These are phyloP conservation scores for Hedya salicella DNA, from an alignment of 2,888 invertebrate genomes.

Conservation along the genomic window DNA sequence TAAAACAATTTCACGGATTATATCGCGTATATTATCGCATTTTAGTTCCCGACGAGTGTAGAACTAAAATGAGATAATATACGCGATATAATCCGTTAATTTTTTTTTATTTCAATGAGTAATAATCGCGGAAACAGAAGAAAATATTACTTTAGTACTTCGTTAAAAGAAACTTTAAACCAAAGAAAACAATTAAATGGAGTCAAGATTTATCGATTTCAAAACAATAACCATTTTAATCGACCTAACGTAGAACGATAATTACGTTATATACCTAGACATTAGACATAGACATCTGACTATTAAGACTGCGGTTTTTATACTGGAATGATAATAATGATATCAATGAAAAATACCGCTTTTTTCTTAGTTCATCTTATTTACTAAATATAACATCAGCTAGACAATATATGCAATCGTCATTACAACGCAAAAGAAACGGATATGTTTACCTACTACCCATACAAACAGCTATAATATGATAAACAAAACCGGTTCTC, in stretches of 20 bases:
- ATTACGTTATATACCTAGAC: background rate
- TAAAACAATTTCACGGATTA: too few species aligned
- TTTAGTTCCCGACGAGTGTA: too few species aligned
- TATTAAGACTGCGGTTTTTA: background rate
- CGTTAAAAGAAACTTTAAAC: too few species aligned
- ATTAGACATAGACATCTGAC: background rate
- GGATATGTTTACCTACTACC: conserved; percentile 4
- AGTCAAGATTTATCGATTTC: too few species aligned
- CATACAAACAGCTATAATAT: background rate
- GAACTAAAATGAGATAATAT: too few species aligned
- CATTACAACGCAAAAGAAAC: conserved; percentile 17
- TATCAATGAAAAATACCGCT: background rate
- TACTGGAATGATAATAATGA: background rate
- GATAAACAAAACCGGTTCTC: conserved; percentile 29
- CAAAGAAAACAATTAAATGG: too few species aligned
- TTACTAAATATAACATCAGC: conserved; percentile 20
- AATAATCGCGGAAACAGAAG: too few species aligned
- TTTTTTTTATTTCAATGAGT: too few species aligned
- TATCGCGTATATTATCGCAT: too few species aligned
- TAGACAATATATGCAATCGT: conserved; percentile 27
- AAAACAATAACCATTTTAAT: too few species aligned
- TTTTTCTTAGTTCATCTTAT: conserved; percentile 10
- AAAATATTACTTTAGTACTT: too few species aligned
- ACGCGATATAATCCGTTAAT: too few species aligned
- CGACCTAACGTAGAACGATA: background rate